Percentiles rank a stretch among this genome's conserved stretches.
These are phyloP conservation scores for Uropsilus gracilis DNA, from an alignment of 2,113 vertebrate genomes.

Conservation along the genomic window DNA sequence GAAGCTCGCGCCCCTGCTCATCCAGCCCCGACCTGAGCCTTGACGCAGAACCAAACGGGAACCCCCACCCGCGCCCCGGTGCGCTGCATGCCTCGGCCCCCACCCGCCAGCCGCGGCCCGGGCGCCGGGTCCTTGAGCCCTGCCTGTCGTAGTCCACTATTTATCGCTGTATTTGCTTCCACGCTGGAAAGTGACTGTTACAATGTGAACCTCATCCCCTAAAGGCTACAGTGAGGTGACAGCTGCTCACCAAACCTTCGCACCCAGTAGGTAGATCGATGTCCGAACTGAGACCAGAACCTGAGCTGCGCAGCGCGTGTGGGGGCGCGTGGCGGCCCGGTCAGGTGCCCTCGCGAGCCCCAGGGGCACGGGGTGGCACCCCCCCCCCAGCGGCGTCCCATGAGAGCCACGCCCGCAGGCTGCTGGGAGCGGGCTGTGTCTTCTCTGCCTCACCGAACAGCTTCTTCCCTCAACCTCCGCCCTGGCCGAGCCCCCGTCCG, in stretches of 20 bases:
- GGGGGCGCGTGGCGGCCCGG: constrained; percentile 78
- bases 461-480: constrained; percentile 55
- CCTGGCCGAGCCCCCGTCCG: constrained; percentile 57
- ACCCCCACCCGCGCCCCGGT: neutral
- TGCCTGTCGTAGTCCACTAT: constrained; percentile 79
- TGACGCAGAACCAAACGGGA: constrained; percentile 10
- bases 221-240: constrained; percentile 80
- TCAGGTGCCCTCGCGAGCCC: constrained; percentile 74
- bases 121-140: constrained; percentile 23
- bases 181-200: constrained; percentile 83
- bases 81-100: constrained; percentile 57
- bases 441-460: neutral
- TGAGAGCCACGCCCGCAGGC: constrained; percentile 68
- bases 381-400: neutral
- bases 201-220: constrained; percentile 85
- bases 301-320: constrained; percentile 77
- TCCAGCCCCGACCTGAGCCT: constrained; percentile 17
- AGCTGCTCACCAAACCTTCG: constrained; percentile 86
- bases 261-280: constrained; percentile 87
- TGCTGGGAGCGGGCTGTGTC: constrained; percentile 66
- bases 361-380: no score
- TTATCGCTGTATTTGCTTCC: constrained; percentile 83
- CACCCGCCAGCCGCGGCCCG: neutral
- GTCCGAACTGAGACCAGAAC: constrained; percentile 80
- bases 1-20: neutral